Percentiles rank a stretch among this genome's conserved stretches.
Evolutionary conservation across 2,113 vertebrate species (phyloP).

Genomic region (Rafetus swinhoei): DNA sequence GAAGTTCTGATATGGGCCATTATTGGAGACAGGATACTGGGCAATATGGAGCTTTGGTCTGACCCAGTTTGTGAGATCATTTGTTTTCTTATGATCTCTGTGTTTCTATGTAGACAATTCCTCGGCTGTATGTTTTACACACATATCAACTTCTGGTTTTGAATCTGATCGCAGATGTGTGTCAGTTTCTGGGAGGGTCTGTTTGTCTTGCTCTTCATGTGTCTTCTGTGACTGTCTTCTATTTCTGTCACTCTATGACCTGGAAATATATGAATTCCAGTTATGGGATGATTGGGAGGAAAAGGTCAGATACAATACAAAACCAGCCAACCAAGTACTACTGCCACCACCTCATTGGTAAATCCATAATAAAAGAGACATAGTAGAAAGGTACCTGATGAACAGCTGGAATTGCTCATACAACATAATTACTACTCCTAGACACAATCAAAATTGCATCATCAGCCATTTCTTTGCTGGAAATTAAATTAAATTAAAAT

Average conservation of each 20-base stretch:
- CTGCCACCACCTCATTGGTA: background rate
- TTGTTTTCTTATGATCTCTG: background rate
- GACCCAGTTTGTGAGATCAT: background rate
- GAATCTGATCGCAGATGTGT: background rate
- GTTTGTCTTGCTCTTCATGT: background rate
- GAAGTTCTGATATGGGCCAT: background rate
- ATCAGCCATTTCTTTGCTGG: background rate
- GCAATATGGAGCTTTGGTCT: background rate
- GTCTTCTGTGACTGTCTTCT: background rate
- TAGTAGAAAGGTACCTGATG: background rate
- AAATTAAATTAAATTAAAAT: background rate
- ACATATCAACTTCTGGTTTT: background rate
- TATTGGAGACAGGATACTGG: background rate
- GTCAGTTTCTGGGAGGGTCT: background rate
- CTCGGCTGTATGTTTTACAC: background rate
- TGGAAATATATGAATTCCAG: background rate
- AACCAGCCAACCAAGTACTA: background rate
- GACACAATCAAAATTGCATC: background rate
- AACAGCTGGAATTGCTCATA: background rate
- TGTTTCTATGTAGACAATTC: background rate
- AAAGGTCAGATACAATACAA: background rate
- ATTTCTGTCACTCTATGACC: background rate
- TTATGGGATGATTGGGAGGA: background rate
- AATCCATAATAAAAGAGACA: background rate
- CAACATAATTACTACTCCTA: background rate